These are phyloP conservation scores for Percopsis transmontana DNA, from an alignment of 2,113 vertebrate genomes.

Conservation along the genomic window DNA sequence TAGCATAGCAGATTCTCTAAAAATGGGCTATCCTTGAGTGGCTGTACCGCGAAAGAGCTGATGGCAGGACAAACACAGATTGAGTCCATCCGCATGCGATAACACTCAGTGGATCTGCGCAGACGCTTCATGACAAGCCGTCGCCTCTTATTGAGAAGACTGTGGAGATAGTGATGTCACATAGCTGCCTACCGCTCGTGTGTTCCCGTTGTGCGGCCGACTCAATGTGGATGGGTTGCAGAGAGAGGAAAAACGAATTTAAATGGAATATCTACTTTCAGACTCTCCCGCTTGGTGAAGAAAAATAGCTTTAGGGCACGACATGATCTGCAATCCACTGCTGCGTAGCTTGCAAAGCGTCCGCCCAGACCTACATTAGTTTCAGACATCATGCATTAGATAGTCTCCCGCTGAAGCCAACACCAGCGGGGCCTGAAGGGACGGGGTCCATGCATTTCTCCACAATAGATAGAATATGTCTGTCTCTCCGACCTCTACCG, in stretches of 20 bases:
- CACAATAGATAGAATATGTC: background rate
- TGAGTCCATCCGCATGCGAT: slow-evolving; percentile 66
- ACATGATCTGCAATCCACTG: slow-evolving; percentile 66
- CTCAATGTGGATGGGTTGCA: slow-evolving; percentile 49
- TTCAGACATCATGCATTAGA: slow-evolving; percentile 60
- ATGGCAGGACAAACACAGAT: slow-evolving; percentile 50
- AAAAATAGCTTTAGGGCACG: slow-evolving; percentile 64
- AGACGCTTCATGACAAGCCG: slow-evolving; percentile 62
- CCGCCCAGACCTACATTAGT: slow-evolving; percentile 60
- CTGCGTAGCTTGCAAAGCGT: slow-evolving; percentile 66
- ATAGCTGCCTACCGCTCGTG: slow-evolving; percentile 37
- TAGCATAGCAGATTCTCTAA: slow-evolving; percentile 44
- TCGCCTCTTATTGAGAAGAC: slow-evolving; percentile 64
- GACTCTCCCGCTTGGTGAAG: slow-evolving; percentile 33
- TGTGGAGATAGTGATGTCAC: slow-evolving; percentile 72
- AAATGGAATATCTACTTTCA: slow-evolving; percentile 33
- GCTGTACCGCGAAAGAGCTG: slow-evolving; percentile 50
- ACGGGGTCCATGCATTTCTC: slow-evolving; percentile 14
- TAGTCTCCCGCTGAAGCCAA: slow-evolving; percentile 49
- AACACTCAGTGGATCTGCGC: slow-evolving; percentile 68
- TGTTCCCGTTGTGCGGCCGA: slow-evolving; percentile 16
- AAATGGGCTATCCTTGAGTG: slow-evolving; percentile 72
- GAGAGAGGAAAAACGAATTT: slow-evolving; percentile 48
- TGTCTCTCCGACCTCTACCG: too few species aligned
- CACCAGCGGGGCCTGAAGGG: slow-evolving; percentile 41